Percentiles rank a stretch among this genome's conserved stretches.
Conservation (phyloP, 2,797 vertebrate species). For the Picus viridis region DNA sequence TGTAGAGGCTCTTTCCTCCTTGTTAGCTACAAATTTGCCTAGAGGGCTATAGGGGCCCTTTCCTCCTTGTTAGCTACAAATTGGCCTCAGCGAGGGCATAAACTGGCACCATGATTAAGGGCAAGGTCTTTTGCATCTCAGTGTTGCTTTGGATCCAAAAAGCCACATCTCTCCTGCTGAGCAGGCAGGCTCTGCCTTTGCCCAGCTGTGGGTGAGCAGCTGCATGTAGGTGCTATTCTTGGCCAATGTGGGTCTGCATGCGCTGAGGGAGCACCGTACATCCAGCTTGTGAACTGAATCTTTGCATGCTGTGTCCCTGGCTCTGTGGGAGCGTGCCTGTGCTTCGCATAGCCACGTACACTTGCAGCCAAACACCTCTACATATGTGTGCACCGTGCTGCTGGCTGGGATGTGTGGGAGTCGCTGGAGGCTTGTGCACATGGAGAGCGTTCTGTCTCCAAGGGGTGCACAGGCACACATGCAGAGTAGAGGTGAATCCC, state of each 20-base stretch:
- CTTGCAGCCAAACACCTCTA: background rate
- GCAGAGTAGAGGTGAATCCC: accelerated
- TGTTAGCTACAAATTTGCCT: background rate
- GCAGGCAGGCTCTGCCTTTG: background rate
- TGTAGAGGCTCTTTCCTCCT: background rate
- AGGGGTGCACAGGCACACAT: background rate
- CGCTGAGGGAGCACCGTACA: background rate
- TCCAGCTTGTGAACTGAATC: constrained; percentile 24
- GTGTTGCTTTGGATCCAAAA: background rate
- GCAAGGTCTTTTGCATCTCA: background rate
- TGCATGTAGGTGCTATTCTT: constrained; percentile 30
- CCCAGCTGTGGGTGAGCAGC: constrained; percentile 27
- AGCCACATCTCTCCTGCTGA: background rate
- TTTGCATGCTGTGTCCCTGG: background rate
- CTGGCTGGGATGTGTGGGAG: background rate
- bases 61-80: background rate
- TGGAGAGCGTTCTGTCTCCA: background rate
- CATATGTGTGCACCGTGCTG: background rate
- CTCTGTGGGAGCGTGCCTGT: background rate
- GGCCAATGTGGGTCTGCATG: constrained; percentile 47
- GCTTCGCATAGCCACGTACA: background rate
- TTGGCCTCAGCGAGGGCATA: background rate
- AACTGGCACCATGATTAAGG: background rate
- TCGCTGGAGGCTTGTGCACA: constrained; percentile 12
- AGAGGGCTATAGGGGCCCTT: background rate